Percentiles rank a stretch among this genome's conserved stretches.
Conservation (phyloP, 2,113 vertebrate species). For the Cyprinodon brontotheroides region DNA sequence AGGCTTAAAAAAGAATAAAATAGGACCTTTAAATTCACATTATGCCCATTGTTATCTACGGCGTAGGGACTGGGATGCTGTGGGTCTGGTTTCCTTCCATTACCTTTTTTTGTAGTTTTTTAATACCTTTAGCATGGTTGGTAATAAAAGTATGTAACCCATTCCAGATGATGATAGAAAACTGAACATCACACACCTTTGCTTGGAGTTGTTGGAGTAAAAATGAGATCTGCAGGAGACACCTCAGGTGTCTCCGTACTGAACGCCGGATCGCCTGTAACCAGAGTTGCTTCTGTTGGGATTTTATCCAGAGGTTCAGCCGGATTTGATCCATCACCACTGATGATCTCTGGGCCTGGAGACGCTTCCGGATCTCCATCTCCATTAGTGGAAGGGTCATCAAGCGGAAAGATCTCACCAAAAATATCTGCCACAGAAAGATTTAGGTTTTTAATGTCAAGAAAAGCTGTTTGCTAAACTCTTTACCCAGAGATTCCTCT, state of each 20-base stretch:
- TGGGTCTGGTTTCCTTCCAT: neutral
- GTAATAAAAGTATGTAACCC: too few species aligned
- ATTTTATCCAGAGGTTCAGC: conserved; percentile 15
- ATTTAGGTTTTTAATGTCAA: neutral
- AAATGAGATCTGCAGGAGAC: neutral
- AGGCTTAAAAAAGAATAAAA: too few species aligned
- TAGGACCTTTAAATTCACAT: too few species aligned
- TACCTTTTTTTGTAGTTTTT: neutral
- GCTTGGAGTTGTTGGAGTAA: neutral
- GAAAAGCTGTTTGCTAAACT: neutral
- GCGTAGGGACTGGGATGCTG: neutral
- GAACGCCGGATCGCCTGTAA: conserved; percentile 3
- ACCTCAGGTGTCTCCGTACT: conserved; percentile 12
- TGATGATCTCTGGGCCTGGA: conserved; percentile 41
- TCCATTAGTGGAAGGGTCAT: conserved; percentile 5
- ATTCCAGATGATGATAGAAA: neutral
- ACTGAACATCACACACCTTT: conserved; percentile 41
- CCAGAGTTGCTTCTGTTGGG: conserved; percentile 4
- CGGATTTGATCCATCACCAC: conserved; percentile 29
- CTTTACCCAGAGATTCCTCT: neutral
- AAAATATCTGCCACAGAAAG: conserved; percentile 27
- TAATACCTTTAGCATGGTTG: too few species aligned
- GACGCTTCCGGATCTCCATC: neutral
- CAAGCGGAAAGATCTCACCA: neutral
- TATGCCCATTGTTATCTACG: neutral